phyloP scores from a whole-genome alignment of 2,113 vertebrate species.

The Pelecanus crispus region DNA sequence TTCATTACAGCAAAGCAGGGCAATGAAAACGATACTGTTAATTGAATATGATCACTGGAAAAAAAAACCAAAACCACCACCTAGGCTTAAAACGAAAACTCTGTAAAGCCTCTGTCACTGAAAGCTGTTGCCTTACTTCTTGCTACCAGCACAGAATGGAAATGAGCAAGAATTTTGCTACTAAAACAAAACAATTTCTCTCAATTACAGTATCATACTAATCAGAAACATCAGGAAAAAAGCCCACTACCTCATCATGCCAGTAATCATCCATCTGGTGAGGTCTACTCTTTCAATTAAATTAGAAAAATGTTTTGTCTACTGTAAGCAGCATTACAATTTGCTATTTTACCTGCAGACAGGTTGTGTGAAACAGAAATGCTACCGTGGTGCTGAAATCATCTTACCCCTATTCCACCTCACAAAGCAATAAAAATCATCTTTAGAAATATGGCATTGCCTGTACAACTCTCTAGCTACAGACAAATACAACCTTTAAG shows the following conservation, averaged over 20 bases:
- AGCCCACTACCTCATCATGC: background rate
- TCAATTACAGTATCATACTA: background rate
- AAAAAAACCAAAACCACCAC: background rate
- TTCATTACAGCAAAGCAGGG: background rate
- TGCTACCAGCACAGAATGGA: background rate
- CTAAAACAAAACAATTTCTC: background rate
- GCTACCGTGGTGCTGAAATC: background rate
- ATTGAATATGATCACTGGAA: background rate
- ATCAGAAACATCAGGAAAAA: background rate
- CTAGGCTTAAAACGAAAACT: background rate
- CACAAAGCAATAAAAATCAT: background rate
- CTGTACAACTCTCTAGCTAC: background rate
- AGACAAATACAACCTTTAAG: background rate
- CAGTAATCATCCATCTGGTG: background rate
- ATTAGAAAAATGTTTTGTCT: background rate
- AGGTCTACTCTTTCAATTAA: background rate
- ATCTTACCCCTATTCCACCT: background rate
- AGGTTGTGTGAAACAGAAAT: background rate
- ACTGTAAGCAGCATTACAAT: background rate
- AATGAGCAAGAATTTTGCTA: background rate
- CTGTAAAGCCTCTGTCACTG: background rate
- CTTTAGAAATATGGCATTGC: background rate
- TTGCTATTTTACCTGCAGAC: background rate
- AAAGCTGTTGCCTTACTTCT: background rate
- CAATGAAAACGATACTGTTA: background rate